Evolutionary conservation across 2,888 invertebrate genomes (phyloP), one percentile per base, ranked within the genome.

Genomic region (Tetragonisca angustula): DNA sequence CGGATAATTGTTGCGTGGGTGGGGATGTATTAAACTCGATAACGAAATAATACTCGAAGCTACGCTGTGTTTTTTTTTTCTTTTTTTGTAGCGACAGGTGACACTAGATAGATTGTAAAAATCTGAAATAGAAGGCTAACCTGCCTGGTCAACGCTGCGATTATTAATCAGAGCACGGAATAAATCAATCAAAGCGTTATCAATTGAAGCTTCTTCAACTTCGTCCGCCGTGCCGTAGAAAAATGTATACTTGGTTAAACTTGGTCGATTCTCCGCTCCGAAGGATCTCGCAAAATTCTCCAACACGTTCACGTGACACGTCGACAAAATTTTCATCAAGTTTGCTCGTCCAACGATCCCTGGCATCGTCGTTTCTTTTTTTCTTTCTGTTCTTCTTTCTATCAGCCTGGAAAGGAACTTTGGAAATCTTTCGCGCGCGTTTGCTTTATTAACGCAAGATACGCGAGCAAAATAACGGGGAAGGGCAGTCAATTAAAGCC

Each of bases 401-500:
- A 68, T 70, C 27, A 17, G 43, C 43, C 17, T 11, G 5, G 17
- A 50, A 19, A 56, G 19, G 27, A 70, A 71, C 2, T 32, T 2
- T 43, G 43, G 56, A 59, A 71, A 71, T 71, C 27, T 71, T n/a
- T 49, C 54, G 75, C 36, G n/a, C 59, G 56, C 56, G 21, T 56
- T 56, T 32, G 56, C n/a, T 71, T 59, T 59, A 59, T 56, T 61
- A 68, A 62, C 76, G 64, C 61, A 67, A 69, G 70, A 32, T 52
- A 64, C 4, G n/a, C n/a, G 11, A 9, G 24, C 19, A 32, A 70
- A 75, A 75, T 52, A 78, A 68, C 59, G 54, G 52, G 36, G 36
- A 0, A 36, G 36, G 43, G 3, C 56, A 59, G 61, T 52, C 59
- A 67, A 74, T 85, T 76, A 83, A 83, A 83, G n/a, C 43, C 9